A percentile compares a stretch with the other conserved stretches of the same genome.
Evolutionary conservation across 2,113 vertebrate genomes (phyloP).

Genomic region (Echinops telfairi): DNA sequence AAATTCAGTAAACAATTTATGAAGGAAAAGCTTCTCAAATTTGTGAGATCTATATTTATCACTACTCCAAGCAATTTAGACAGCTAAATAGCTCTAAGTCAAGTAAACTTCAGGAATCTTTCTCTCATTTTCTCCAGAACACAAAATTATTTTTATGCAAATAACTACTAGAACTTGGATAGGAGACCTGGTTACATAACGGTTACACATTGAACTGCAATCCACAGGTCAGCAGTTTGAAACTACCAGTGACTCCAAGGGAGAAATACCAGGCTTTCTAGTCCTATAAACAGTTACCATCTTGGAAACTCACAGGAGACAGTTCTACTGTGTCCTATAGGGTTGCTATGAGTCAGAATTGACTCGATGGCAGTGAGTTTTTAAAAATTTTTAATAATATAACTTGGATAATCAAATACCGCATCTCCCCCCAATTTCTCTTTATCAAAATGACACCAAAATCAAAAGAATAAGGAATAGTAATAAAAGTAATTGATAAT

Average conservation of each 20-base stretch:
- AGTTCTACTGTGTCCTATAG: too few relatives aligned
- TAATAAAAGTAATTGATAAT: not conserved
- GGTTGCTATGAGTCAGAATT: too few relatives aligned
- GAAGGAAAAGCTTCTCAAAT: not conserved
- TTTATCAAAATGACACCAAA: not conserved
- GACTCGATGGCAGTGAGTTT: too few relatives aligned
- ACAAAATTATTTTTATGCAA: not conserved
- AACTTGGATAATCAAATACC: not conserved
- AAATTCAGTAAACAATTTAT: not conserved
- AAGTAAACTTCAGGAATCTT: not conserved
- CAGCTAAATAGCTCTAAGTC: not conserved
- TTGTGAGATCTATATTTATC: not conserved
- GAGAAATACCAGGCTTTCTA: too few relatives aligned
- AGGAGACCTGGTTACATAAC: not conserved
- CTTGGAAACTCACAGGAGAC: too few relatives aligned
- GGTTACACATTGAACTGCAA: too few relatives aligned
- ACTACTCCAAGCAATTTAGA: not conserved
- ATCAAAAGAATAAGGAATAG: not conserved
- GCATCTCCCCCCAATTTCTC: not conserved
- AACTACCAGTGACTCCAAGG: too few relatives aligned
- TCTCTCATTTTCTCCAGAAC: not conserved
- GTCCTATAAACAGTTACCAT: too few relatives aligned
- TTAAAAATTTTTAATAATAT: too few relatives aligned
- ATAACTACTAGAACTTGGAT: not conserved
- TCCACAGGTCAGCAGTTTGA: too few relatives aligned